phyloP scores from a whole-genome alignment of 2,797 vertebrate genomes.

The Lateolabrax maculatus region DNA sequence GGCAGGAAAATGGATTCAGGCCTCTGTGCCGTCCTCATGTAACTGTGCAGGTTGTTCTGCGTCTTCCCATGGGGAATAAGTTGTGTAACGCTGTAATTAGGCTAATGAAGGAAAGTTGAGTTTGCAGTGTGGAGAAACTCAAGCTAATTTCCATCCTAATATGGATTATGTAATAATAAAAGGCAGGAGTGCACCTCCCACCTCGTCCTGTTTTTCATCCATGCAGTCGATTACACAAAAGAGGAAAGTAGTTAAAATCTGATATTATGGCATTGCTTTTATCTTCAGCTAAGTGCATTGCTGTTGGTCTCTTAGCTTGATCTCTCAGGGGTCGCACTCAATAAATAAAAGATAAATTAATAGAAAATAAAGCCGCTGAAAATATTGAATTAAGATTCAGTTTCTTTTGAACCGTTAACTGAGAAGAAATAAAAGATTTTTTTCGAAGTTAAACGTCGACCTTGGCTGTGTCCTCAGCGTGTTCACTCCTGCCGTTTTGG shows the following conservation, averaged over 20 bases:
- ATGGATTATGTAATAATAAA: constrained; percentile 52
- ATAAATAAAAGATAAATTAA: constrained; percentile 7
- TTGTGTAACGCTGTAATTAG: constrained; percentile 61
- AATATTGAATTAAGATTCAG: background rate
- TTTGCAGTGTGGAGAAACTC: constrained; percentile 29
- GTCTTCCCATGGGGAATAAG: constrained; percentile 34
- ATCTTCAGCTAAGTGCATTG: background rate
- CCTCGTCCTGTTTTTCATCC: constrained; percentile 23
- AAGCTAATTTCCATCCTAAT: constrained; percentile 50
- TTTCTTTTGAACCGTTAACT: background rate
- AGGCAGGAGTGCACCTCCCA: constrained; percentile 17
- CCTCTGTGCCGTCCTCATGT: constrained; percentile 5
- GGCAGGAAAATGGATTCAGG: background rate
- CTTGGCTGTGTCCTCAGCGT: constrained; percentile 24
- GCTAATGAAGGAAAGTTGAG: constrained; percentile 52
- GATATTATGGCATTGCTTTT: constrained; percentile 4
- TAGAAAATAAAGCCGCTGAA: background rate
- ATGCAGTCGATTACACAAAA: constrained; percentile 2
- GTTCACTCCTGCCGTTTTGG: constrained; percentile 25
- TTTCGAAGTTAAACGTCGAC: background rate
- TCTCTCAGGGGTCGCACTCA: background rate
- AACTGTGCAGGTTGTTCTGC: constrained; percentile 16
- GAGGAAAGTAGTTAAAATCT: constrained; percentile 10
- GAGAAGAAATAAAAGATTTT: background rate
- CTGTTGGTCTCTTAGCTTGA: background rate